These are phyloP conservation scores for Nannospalax galili DNA, from an alignment of 2,113 vertebrate genomes.

Conservation along the genomic window DNA sequence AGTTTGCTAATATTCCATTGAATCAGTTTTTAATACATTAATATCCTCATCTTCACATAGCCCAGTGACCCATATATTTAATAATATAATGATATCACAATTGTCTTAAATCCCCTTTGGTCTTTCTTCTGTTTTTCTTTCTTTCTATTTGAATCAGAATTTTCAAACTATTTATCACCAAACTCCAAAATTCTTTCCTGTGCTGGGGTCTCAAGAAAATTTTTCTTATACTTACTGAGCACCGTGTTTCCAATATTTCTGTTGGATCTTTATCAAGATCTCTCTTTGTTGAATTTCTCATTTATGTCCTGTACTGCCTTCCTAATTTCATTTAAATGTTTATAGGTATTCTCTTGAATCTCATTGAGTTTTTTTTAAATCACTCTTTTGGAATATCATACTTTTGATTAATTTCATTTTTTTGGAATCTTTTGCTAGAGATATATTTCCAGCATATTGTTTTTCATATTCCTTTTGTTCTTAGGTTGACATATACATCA, in stretches of 20 bases:
- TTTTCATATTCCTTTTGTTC: background rate
- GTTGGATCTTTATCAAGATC: background rate
- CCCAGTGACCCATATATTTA: background rate
- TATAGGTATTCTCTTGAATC: background rate
- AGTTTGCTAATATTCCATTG: background rate
- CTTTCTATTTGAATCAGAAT: background rate
- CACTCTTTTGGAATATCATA: background rate
- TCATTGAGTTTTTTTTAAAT: background rate
- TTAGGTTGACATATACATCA: background rate
- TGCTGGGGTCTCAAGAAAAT: background rate
- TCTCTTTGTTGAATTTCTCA: background rate
- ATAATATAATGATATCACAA: background rate
- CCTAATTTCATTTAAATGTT: background rate
- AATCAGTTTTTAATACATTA: background rate
- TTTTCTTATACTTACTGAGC: background rate
- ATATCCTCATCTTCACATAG: no score
- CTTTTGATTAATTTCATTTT: background rate
- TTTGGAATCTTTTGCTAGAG: background rate
- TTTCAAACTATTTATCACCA: background rate
- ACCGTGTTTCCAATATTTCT: background rate
- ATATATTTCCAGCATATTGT: background rate
- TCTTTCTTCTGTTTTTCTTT: background rate
- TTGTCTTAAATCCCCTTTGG: background rate
- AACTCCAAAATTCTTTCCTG: background rate
- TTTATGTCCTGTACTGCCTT: background rate